These are phyloP conservation scores for Agrypnia vestita DNA, from an alignment of 1,140 invertebrate genomes.

Conservation along the genomic window DNA sequence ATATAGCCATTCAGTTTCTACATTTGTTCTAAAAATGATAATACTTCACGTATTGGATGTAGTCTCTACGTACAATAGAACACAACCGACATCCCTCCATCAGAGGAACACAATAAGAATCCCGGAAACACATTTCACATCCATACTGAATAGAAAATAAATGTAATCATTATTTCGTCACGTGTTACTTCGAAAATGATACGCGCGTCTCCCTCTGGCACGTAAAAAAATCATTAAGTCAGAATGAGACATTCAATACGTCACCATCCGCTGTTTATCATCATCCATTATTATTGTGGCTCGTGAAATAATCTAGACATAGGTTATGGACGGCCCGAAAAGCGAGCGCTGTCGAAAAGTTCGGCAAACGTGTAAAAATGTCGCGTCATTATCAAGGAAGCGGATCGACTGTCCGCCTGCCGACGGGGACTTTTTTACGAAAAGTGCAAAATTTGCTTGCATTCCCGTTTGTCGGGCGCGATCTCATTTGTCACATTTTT, in stretches of 20 bases:
- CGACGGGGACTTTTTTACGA: not conserved
- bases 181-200: no score
- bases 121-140: no score
- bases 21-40: no score
- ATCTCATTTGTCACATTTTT: conserved; percentile 3
- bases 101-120: no score
- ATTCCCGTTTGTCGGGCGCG: not conserved
- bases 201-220: not conserved
- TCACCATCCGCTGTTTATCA: not conserved
- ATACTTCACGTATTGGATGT: no score
- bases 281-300: not conserved
- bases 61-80: no score
- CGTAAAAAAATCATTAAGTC: not conserved
- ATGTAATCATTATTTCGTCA: no score
- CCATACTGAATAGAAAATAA: no score
- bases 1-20: no score
- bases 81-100: no score
- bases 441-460: not conserved
- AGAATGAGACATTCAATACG: not conserved
- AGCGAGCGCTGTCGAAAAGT: not conserved
- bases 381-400: not conserved
- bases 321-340: not conserved
- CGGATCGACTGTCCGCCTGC: not conserved
- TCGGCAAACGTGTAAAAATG: not conserved
- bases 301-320: not conserved